Evolutionary conservation across 2,797 vertebrate genomes (phyloP).

Genomic region (Sebastes reedi): DNA sequence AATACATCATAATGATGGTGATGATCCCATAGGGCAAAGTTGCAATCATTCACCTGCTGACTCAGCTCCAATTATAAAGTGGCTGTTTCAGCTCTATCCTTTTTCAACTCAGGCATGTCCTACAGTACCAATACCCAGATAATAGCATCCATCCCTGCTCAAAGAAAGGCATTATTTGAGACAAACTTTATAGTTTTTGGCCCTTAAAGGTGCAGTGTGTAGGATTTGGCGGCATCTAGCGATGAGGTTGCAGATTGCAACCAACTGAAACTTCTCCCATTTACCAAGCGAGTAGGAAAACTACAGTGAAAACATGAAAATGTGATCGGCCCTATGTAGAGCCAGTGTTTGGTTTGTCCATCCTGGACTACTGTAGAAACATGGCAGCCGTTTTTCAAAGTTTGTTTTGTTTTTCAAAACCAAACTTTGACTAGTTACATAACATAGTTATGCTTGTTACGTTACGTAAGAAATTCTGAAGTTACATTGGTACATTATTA

Average conservation of each 20-base stretch:
- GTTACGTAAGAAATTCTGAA: background rate
- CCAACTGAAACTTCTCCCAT: no score
- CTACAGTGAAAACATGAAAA: no score
- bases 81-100: constrained; percentile 17
- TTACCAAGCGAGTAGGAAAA: no score
- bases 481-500: background rate
- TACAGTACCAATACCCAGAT: background rate
- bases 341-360: no score
- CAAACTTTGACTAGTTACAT: no score
- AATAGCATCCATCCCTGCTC: background rate
- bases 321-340: no score
- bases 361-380: no score
- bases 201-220: background rate
- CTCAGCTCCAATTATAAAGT: constrained; percentile 54
- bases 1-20: constrained; percentile 57
- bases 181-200: background rate
- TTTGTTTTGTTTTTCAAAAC: no score
- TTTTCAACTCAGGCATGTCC: background rate
- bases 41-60: constrained; percentile 58
- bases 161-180: background rate
- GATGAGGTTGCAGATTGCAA: no score
- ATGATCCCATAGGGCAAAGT: constrained; percentile 43
- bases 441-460: background rate
- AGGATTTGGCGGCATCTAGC: no score
- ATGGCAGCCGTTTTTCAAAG: no score